Percentiles rank a stretch among this genome's conserved stretches.
phyloP scores from a whole-genome alignment of 2,113 vertebrate genomes.

The Misgurnus anguillicaudatus region DNA sequence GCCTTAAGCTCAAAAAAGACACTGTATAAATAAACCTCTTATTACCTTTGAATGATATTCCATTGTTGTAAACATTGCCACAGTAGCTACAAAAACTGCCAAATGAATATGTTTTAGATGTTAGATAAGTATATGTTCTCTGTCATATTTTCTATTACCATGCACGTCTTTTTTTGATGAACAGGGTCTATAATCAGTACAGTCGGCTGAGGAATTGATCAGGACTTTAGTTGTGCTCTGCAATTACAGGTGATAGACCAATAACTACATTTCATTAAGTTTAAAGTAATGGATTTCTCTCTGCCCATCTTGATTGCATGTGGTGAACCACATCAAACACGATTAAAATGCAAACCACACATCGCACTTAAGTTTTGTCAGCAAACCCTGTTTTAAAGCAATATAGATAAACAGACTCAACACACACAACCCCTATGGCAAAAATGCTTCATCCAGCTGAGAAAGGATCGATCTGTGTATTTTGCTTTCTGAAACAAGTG shows the following conservation, averaged over 20 bases:
- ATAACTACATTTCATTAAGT: not conserved
- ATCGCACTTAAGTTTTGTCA: not conserved
- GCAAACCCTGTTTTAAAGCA: not conserved
- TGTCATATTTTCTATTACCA: no score
- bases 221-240: not conserved
- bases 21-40: no score
- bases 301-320: not conserved
- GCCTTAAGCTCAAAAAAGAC: no score
- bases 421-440: not conserved
- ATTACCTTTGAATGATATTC: no score
- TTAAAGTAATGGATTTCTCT: not conserved
- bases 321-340: no score
- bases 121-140: no score
- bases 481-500: not conserved
- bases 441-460: conserved; percentile 5
- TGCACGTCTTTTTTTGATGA: no score
- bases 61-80: not conserved
- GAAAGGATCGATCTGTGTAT: not conserved
- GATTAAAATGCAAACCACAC: not conserved
- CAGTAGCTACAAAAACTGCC: not conserved
- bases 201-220: no score
- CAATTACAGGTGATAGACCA: conserved; percentile 38
- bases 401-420: not conserved
- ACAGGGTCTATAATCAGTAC: no score
- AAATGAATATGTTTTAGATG: not conserved